Base-by-base conservation (phyloP, 92 coral and sea anemone species). In the Porites evermanni region DNA sequence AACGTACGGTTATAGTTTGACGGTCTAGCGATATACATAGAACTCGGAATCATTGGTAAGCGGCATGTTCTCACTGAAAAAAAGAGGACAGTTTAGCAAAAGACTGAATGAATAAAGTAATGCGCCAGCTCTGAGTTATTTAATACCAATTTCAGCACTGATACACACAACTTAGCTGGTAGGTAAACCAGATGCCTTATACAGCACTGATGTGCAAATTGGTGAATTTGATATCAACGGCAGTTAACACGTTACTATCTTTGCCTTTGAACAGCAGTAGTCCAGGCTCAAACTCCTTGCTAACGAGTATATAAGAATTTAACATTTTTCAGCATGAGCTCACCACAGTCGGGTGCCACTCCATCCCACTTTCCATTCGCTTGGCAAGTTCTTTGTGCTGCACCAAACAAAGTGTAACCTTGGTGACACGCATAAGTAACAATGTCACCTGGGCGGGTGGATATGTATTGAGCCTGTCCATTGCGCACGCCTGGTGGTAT, bases 331-430 rank as follows among this genome's bases (percentile, higher is more conserved):
- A 26, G 1, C 29, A 26, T 32, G 9, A 17, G 89, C 92, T 84
- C 75, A 94, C 95, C 58, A 69, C 97, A 95, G 64, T 85, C 81
- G 1, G 98, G 97, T 38, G 88, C 88, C 3, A 86, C 92, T 18
- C 93, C 94, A 75, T 84, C 92, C 98, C 98, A 96, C 14, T 16
- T 88, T 51, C 90, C 89, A 77, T 86, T 96, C 16, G 75, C 95
- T 13, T 85, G 90, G 44, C 98, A 96, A 44, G 91, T 89, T 87
- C 95, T 84, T n/a, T 79, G 84, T n/a, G 84, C 47, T 24, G 93
- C 84, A 4, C 95, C 98, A 61, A 86, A 89, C 17, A 94, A 73
- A 1, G 92, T 88, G 83, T 63, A 90, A 9, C 98, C 96, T 9
- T 79, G 59, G 44, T 82, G 83, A 60, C 98, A 96, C 67, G 60